These are phyloP conservation scores for Solea senegalensis DNA, from an alignment of 2,113 vertebrate genomes.

Conservation along the genomic window DNA sequence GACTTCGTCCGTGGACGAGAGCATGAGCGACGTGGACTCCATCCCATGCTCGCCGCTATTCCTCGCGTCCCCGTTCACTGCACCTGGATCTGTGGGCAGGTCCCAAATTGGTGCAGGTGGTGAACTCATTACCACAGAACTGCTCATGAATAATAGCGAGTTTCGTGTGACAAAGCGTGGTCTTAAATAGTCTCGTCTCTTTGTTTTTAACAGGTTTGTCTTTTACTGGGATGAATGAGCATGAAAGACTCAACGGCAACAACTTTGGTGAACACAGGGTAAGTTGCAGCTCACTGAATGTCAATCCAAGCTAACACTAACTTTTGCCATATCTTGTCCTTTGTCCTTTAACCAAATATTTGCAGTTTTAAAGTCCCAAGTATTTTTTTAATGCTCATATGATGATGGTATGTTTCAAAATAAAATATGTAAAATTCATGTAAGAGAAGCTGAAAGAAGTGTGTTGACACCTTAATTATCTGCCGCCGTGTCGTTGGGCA, in stretches of 20 bases:
- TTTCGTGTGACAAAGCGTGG: not conserved
- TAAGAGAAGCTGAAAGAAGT: no score
- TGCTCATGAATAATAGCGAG: no score
- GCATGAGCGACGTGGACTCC: constrained; percentile 90
- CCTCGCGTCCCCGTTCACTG: constrained; percentile 64
- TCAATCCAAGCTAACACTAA: no score
- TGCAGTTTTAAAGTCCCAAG: no score
- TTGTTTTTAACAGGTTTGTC: constrained; percentile 81
- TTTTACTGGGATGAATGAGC: constrained; percentile 84
- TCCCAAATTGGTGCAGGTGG: constrained; percentile 60
- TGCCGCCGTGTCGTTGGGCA: no score
- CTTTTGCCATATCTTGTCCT: no score
- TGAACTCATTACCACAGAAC: not conserved
- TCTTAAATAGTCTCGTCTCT: not conserved
- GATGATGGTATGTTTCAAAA: no score
- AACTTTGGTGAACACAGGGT: constrained; percentile 86
- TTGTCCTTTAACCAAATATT: no score
- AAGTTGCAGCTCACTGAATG: constrained; percentile 43
- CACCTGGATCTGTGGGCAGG: constrained; percentile 69
- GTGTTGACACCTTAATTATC: no score
- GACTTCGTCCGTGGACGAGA: constrained; percentile 90
- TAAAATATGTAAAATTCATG: no score
- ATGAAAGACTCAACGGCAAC: constrained; percentile 74
- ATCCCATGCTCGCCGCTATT: constrained; percentile 86
- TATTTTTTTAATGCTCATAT: no score